Evolutionary conservation across 2,888 invertebrate genomes (phyloP), one percentile per base, ranked within the genome.

Genomic region (Opisthograptis luteolata): DNA sequence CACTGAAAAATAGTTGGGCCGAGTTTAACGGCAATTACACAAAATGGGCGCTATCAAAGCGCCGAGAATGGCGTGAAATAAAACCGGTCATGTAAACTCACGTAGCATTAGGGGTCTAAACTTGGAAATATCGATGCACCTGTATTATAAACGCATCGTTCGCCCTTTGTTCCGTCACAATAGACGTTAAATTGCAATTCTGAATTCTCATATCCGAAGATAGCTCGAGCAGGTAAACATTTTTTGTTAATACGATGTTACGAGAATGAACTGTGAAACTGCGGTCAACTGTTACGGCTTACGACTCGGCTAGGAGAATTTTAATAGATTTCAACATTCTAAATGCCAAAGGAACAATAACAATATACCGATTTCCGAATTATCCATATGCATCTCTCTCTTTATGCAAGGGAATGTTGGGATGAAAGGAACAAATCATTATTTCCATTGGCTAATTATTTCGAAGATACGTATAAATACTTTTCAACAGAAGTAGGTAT

Each of bases 171-270:
- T 87, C 83, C 73, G 68, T 71, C 72, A 89, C 88, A 89, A 89
- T 88, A 83, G 85, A 77, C 74, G 70, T 78, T 79, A 84, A 87
- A 89, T 87, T 89, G 87, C 87, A 87, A 84, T 79, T 79, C 79
- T 66, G 81, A 86, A 83, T 86, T 87, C 80, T 86, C 79, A 80
- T 74, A 81, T 77, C 35, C 66, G 65, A 74, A 69, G 68, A 62
- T 74, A 69, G 68, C 68, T 62, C 62, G 66, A 60, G 64, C 85
- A 85, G 87, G 84, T 84, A 85, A 73, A 64, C 46, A 60, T 78
- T 50, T 79, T 78, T 79, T 79, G 73, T 58, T 62, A 45, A 56
- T 55, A 56, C 55, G 57, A 68, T 62, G 67, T 65, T 65, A 66
- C 10, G 60, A 64, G 58, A 62, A 60, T 39, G 53, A 43, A 47